Conservation (phyloP, 2,888 invertebrate genomes). For the Protonemura montana region DNA sequence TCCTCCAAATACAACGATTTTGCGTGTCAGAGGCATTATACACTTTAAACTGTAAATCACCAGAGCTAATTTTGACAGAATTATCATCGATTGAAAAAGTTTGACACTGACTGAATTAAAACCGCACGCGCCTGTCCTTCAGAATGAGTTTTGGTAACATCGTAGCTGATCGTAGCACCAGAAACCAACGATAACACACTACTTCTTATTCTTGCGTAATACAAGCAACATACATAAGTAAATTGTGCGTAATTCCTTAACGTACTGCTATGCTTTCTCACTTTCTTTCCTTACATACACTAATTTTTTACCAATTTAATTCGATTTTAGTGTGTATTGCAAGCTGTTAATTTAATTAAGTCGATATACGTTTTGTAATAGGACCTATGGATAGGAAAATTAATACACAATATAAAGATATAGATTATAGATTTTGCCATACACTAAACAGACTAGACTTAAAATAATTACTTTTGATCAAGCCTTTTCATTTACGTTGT, state of each 20-base stretch:
- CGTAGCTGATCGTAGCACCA: neutral
- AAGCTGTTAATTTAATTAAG: too few relatives aligned
- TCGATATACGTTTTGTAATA: too few relatives aligned
- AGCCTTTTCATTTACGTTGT: too few relatives aligned
- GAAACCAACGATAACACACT: neutral
- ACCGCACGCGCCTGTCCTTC: neutral
- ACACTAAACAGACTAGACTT: too few relatives aligned
- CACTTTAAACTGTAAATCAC: neutral
- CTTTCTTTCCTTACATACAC: neutral
- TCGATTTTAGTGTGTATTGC: too few relatives aligned
- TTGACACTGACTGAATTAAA: neutral
- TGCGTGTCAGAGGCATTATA: neutral
- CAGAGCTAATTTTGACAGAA: neutral
- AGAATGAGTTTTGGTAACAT: neutral
- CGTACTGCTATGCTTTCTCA: neutral
- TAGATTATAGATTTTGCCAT: too few relatives aligned
- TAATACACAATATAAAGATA: too few relatives aligned
- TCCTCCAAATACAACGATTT: neutral
- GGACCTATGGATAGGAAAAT: too few relatives aligned
- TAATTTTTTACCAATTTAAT: too few relatives aligned
- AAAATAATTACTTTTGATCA: too few relatives aligned
- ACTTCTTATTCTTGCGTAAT: neutral
- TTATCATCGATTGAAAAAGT: neutral
- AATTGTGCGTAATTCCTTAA: neutral
- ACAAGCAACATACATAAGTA: neutral